A percentile compares a stretch with the other conserved stretches of the same genome.
These are phyloP conservation scores for Drosophila planitibia DNA, from an alignment of 2,888 invertebrate genomes.

Conservation along the genomic window DNA sequence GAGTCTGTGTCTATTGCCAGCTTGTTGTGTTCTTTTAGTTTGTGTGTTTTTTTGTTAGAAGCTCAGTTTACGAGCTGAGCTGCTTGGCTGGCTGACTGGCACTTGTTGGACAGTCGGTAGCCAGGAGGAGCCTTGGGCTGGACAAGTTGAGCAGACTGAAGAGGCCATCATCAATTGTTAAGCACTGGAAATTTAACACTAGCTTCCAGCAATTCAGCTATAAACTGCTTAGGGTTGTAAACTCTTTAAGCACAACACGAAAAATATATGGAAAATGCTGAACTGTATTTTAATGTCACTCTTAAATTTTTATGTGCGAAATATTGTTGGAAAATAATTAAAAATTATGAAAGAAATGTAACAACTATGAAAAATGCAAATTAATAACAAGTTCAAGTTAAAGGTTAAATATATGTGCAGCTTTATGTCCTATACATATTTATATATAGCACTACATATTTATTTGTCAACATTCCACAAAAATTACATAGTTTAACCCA, in stretches of 20 bases:
- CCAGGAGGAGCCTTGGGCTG: neutral
- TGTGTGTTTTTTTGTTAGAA: neutral
- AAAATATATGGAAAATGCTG: neutral
- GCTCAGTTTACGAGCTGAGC: slow-evolving; percentile 31
- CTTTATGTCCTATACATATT: neutral
- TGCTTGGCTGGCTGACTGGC: slow-evolving; percentile 5
- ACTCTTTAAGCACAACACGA: neutral
- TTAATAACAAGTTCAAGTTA: neutral
- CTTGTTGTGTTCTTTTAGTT: slow-evolving; percentile 22
- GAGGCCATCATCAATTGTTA: slow-evolving; percentile 14
- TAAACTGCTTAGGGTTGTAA: neutral
- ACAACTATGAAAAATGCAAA: neutral
- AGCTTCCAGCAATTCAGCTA: slow-evolving; percentile 2
- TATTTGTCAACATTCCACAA: neutral
- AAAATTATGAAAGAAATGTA: neutral
- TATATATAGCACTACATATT: neutral
- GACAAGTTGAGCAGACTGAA: slow-evolving; percentile 2
- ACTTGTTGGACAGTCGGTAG: slow-evolving; percentile 29
- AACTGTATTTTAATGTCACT: neutral
- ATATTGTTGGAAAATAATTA: neutral
- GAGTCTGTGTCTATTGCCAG: slow-evolving; percentile 12
- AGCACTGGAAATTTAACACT: slow-evolving; percentile 1
- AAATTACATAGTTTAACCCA: neutral
- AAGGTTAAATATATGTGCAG: neutral
- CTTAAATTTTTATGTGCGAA: neutral